A percentile compares a stretch with the other conserved stretches of the same genome.
Conservation (phyloP, 2,113 vertebrate species). For the Speoplatyrhinus poulsoni region DNA sequence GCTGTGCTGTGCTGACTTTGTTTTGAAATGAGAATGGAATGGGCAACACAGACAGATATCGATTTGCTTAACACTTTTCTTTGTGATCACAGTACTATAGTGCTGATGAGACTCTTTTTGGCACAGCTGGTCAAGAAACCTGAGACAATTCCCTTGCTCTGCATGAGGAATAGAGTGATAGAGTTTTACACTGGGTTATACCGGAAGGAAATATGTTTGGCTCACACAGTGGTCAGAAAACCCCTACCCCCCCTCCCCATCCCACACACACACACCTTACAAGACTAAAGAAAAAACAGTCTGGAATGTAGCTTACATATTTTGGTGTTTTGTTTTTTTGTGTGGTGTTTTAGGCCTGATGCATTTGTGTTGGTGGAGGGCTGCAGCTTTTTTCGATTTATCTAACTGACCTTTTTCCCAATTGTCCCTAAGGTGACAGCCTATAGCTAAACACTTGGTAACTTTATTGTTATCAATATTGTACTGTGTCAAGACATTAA, state of each 20-base stretch:
- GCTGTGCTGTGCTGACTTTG: not conserved
- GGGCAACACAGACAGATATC: not conserved
- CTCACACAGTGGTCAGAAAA: conserved; percentile 15
- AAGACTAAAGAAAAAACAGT: conserved; percentile 16
- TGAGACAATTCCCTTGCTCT: conserved; percentile 5
- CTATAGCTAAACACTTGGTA: conserved; percentile 29
- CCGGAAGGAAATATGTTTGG: conserved; percentile 57
- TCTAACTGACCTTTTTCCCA: conserved; percentile 4
- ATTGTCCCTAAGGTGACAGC: conserved; percentile 15
- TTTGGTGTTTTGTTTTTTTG: conserved; percentile 4
- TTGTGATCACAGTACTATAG: not conserved
- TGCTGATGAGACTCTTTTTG: not conserved
- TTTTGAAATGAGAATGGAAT: not conserved
- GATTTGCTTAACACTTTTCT: not conserved
- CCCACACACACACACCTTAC: not conserved
- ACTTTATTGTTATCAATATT: not conserved
- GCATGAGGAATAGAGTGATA: not conserved
- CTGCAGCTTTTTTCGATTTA: not conserved
- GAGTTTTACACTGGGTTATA: not conserved
- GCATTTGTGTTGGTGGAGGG: not conserved
- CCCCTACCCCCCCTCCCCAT: not conserved
- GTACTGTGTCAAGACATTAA: not conserved
- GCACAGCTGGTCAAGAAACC: conserved; percentile 1
- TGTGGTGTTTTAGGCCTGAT: not conserved
- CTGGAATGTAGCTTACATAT: conserved; percentile 24